Conservation (phyloP, 1,140 invertebrate species). For the Lepidurus packardi region DNA sequence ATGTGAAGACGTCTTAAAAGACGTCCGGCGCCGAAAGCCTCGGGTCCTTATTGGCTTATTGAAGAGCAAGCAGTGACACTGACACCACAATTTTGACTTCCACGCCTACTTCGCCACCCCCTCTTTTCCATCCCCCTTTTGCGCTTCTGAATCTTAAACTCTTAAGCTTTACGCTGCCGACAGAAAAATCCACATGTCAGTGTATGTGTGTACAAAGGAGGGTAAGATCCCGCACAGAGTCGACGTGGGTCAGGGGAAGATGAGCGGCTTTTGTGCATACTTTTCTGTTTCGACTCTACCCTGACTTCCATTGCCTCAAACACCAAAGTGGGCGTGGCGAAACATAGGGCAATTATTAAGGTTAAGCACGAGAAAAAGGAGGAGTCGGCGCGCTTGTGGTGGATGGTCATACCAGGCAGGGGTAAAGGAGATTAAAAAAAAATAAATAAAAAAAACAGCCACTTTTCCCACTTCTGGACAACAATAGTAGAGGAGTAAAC, state of each 20-base stretch:
- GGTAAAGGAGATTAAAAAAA: not conserved
- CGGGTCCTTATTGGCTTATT: constrained; percentile 15
- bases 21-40: not conserved
- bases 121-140: no score
- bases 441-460: not conserved
- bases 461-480: no score
- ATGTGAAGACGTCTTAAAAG: not conserved
- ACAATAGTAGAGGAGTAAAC: no score
- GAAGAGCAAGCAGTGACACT: constrained; percentile 6
- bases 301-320: not conserved
- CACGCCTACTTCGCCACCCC: not conserved
- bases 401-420: not conserved
- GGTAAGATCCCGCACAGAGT: not conserved
- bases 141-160: no score
- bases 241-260: not conserved
- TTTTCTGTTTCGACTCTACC: not conserved
- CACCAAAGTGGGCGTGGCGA: not conserved
- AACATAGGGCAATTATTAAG: no score
- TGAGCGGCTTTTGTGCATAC: not conserved
- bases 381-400: not conserved
- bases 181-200: not conserved
- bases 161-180: not conserved
- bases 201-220: not conserved
- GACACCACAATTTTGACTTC: constrained; percentile 1
- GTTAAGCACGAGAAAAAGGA: not conserved